Base-by-base conservation (phyloP, 2,113 vertebrate species). In the Pitta sordida region DNA sequence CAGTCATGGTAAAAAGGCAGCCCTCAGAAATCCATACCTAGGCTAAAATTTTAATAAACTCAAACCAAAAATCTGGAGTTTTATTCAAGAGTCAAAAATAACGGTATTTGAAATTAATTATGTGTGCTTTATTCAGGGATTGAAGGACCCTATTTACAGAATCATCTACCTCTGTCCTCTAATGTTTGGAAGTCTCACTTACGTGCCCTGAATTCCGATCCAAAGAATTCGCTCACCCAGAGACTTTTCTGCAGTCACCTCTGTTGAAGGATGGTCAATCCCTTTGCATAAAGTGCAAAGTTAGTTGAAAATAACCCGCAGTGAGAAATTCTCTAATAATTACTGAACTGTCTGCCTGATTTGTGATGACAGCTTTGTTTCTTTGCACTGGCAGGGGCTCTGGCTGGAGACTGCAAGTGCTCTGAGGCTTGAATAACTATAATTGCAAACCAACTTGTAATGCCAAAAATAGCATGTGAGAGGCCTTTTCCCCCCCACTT, bases 361-460 rank as follows among this genome's bases (percentile, higher is more conserved):
- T 60, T 67, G 41, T 53, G 77, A 9, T 46, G 67, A 15, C 74
- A 93, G 67, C 70, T 69, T 71, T 71, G 89, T 58, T 91, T 91
- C 89, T 84, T 15, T 87, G 89, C 70, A 5, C 83, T 87, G 74
- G 80, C 76, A 89, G 86, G 92, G 34, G 41, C 46, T 93, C 64
- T 93, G 83, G 52, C 80, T 91, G 85, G 49, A 68, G 49, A 17
- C 63, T 84, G 77, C 27, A 34, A 32, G 46, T 78, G 26, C 58
- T 90, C 49, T 48, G 53, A 86, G 78, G 52, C 62, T 76, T 21
- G 44, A 77, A 20, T 69, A 64, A 48, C 69, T 92, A 1, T 52
- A 91, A 93, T 63, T 81, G 82, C 78, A 91, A 93, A 78, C 62
- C 53, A 65, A 27, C 29, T 29, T 36, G 8, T 48, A 36, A 30